phyloP scores from a whole-genome alignment of 2,113 vertebrate genomes.

The Apus apus region DNA sequence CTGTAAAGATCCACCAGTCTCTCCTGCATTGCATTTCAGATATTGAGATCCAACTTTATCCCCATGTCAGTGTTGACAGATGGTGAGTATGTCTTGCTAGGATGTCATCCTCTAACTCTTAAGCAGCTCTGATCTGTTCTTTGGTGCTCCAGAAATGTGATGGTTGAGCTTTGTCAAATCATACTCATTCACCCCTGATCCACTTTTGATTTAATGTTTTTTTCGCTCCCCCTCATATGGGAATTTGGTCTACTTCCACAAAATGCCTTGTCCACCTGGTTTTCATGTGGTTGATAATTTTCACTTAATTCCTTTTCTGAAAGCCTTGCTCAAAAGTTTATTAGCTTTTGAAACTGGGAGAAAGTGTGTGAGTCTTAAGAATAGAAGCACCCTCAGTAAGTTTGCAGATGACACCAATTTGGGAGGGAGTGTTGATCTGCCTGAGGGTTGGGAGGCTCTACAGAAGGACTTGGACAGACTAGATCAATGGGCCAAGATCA shows the following conservation, averaged over 20 bases:
- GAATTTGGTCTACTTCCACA: not conserved
- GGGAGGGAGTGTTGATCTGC: too few relatives aligned
- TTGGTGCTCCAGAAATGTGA: fast-evolving
- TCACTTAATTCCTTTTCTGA: not conserved
- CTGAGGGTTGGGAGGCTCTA: too few relatives aligned
- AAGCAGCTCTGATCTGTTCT: not conserved
- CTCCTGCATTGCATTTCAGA: not conserved
- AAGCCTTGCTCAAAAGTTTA: not conserved
- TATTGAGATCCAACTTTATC: not conserved
- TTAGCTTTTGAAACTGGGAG: slow-evolving; percentile 13
- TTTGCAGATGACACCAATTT: too few relatives aligned
- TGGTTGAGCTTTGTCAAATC: not conserved
- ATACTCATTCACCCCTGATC: not conserved
- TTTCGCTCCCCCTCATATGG: not conserved
- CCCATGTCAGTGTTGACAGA: not conserved
- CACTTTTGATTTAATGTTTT: not conserved
- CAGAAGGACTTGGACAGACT: too few relatives aligned
- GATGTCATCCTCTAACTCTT: not conserved
- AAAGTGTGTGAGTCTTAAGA: not conserved
- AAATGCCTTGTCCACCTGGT: not conserved
- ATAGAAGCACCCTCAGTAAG: not conserved
- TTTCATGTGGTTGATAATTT: not conserved
- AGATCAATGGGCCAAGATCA: too few relatives aligned
- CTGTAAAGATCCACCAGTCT: not conserved
- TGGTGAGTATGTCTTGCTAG: not conserved